Evolutionary conservation across 1,140 invertebrate species (phyloP).

Genomic region (Drosophila paulistorum): DNA sequence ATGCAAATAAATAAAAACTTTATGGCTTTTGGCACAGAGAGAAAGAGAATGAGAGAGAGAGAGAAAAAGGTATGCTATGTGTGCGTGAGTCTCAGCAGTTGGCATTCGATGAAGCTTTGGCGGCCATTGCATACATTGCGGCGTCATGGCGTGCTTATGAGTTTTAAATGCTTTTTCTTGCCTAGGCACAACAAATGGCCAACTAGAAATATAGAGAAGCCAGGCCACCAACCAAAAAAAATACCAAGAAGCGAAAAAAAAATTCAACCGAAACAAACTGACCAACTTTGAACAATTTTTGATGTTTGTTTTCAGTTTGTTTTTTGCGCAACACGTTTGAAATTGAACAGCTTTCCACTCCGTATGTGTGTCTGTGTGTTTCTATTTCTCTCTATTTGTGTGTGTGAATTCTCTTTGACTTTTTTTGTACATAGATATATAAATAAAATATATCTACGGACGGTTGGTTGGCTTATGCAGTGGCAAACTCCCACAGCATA

Average conservation of each 20-base stretch:
- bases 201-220: slow-evolving; percentile 1
- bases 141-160: slow-evolving; percentile 71
- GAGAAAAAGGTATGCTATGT: slow-evolving; percentile 10
- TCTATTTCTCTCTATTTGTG: slow-evolving; percentile 13
- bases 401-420: slow-evolving; percentile 15
- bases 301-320: slow-evolving; percentile 23
- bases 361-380: background rate
- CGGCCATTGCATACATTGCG: slow-evolving; percentile 45
- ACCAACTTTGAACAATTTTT: slow-evolving; percentile 27
- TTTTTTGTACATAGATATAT: slow-evolving; percentile 23
- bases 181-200: slow-evolving; percentile 30
- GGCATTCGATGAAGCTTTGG: slow-evolving; percentile 35
- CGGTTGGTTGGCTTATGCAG: slow-evolving; percentile 65
- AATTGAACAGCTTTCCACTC: slow-evolving; percentile 67
- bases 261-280: slow-evolving; percentile 28
- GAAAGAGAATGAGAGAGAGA: slow-evolving; percentile 30
- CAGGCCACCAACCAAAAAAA: slow-evolving; percentile 25
- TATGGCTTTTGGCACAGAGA: slow-evolving; percentile 66
- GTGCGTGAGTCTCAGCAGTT: slow-evolving; percentile 70
- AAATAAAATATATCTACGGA: slow-evolving; percentile 23
- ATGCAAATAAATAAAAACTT: slow-evolving; percentile 82
- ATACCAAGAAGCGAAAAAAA: slow-evolving; percentile 29
- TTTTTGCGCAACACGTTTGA: slow-evolving; percentile 64
- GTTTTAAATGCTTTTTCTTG: slow-evolving; percentile 64
- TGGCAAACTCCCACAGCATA: slow-evolving; percentile 29